Conservation (phyloP, 2,888 invertebrate species). For the Tricholauxania praeusta region DNA sequence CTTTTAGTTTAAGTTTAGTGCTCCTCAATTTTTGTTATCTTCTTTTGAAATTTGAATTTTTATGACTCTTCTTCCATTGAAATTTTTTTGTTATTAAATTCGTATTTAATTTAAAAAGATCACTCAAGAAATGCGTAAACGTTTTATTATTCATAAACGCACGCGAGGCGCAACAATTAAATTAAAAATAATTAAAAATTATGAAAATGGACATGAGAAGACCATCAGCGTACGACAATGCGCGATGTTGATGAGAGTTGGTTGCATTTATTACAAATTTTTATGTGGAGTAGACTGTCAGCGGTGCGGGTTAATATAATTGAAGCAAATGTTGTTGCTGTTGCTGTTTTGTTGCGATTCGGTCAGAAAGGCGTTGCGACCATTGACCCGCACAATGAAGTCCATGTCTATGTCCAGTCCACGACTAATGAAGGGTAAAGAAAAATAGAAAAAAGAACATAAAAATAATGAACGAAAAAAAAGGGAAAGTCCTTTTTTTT, state of each 20-base stretch:
- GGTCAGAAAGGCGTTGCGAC: slow-evolving; percentile 38
- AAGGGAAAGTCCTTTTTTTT: slow-evolving; percentile 4
- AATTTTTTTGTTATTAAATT: slow-evolving; percentile 45
- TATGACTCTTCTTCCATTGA: slow-evolving; percentile 40
- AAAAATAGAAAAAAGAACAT: neutral
- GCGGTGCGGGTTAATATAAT: slow-evolving; percentile 45
- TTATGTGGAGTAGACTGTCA: too few relatives aligned
- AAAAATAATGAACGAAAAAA: neutral
- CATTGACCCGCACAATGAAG: slow-evolving; percentile 45
- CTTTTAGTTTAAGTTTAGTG: slow-evolving; percentile 8
- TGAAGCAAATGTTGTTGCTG: slow-evolving; percentile 34
- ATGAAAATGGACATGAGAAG: slow-evolving; percentile 60
- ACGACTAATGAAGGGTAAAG: slow-evolving; percentile 21
- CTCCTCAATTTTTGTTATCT: neutral
- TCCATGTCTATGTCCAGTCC: slow-evolving; percentile 5
- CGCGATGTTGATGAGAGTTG: neutral
- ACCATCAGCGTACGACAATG: slow-evolving; percentile 10
- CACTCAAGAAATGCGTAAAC: neutral
- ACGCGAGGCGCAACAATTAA: slow-evolving; percentile 66
- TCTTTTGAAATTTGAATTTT: slow-evolving; percentile 29
- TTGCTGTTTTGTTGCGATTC: slow-evolving; percentile 4
- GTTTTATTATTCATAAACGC: slow-evolving; percentile 48
- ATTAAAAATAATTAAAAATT: slow-evolving; percentile 66
- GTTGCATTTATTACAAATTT: too few relatives aligned
- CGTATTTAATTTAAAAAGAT: slow-evolving; percentile 17